These are phyloP conservation scores for Drosophila borealis DNA, from an alignment of 2,888 invertebrate species.

Conservation along the genomic window DNA sequence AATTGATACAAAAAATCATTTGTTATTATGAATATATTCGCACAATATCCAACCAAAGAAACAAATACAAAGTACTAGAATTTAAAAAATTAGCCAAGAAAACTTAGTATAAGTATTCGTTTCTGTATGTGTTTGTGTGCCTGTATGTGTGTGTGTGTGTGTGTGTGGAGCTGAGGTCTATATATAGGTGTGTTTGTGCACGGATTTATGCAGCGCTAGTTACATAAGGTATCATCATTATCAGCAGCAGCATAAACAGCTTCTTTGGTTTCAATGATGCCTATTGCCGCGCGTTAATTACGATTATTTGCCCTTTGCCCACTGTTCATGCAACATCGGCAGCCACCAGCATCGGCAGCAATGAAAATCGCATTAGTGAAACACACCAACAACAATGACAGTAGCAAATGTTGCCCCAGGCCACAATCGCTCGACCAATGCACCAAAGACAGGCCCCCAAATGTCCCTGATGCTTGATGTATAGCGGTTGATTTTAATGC, in stretches of 20 bases:
- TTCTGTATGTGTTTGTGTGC: slow-evolving; percentile 3
- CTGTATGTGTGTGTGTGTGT: slow-evolving; percentile 7
- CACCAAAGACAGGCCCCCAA: slow-evolving; percentile 11
- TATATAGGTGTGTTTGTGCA: slow-evolving; percentile 45
- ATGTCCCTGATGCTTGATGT: too few species aligned
- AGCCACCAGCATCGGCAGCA: slow-evolving; percentile 33
- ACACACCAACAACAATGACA: slow-evolving; percentile 3
- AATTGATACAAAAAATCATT: slow-evolving; percentile 19
- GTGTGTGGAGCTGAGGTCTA: background rate
- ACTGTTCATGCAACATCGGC: slow-evolving; percentile 14
- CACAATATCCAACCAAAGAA: slow-evolving; percentile 9
- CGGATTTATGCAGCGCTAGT: slow-evolving; percentile 79
- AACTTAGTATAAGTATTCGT: slow-evolving; percentile 27
- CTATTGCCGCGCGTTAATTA: slow-evolving; percentile 51
- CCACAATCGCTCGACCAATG: slow-evolving; percentile 32
- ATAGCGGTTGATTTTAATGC: too few species aligned
- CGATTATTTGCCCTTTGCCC: slow-evolving; percentile 28
- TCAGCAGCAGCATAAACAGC: slow-evolving; percentile 45
- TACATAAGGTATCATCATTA: slow-evolving; percentile 76
- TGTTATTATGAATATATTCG: slow-evolving; percentile 32
- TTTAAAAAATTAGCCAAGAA: slow-evolving; percentile 57
- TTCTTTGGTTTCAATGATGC: slow-evolving; percentile 49
- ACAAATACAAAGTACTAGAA: slow-evolving; percentile 18
- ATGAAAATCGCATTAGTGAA: slow-evolving; percentile 53
- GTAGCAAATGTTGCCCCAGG: slow-evolving; percentile 17